Percentiles rank a stretch among this genome's conserved stretches.
Conservation (phyloP, 37 sponge, comb jelly and placozoan genomes). For the Halichondria panicea region DNA sequence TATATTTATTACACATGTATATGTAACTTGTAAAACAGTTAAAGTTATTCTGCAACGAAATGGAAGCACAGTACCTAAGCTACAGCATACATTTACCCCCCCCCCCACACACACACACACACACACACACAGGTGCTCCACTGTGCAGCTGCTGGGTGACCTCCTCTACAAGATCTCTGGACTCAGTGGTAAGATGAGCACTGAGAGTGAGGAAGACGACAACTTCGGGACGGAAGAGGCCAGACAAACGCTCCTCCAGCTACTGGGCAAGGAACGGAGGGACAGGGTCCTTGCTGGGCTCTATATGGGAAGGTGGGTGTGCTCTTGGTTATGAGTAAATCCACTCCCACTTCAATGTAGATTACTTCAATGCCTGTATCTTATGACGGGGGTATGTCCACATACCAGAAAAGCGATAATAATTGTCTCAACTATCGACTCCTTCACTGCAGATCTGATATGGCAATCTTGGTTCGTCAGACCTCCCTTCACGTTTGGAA, state of each 20-base stretch:
- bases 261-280: constrained; percentile 80
- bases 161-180: constrained; percentile 92
- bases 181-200: constrained; percentile 96
- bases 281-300: constrained; percentile 95
- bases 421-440: too few species aligned
- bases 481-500: constrained; percentile 98
- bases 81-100: neutral
- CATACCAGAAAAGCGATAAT: neutral
- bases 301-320: constrained; percentile 86
- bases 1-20: too few species aligned
- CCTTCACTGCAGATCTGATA: constrained; percentile 76
- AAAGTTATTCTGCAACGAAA: too few species aligned
- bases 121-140: constrained; percentile 63
- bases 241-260: constrained; percentile 54
- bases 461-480: constrained; percentile 93
- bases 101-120: neutral
- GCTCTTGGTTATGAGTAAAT: neutral
- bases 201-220: constrained; percentile 95
- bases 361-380: neutral
- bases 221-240: constrained; percentile 96
- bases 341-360: neutral
- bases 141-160: constrained; percentile 94
- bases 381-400: neutral
- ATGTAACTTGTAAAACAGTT: too few species aligned
- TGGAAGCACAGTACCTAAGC: too few species aligned